Base-by-base conservation (phyloP, 2,888 invertebrate genomes). In the Nesidiocoris tenuis region DNA sequence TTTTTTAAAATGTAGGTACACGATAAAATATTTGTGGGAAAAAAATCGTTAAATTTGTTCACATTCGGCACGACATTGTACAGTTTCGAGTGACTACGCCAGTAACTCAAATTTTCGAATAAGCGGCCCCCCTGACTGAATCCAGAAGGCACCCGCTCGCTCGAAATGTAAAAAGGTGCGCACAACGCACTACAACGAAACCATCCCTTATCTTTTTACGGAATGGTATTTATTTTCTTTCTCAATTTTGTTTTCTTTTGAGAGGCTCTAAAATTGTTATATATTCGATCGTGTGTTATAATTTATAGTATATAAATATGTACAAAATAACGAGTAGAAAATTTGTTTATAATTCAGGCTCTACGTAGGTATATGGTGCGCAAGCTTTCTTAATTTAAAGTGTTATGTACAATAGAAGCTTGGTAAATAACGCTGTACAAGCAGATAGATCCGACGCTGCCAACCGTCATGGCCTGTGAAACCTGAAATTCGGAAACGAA, bases 391-490 rank as follows among this genome's bases (percentile, higher is more conserved):
- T 76, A 74, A 77, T 72, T 72, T 65, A 64, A 57, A 65, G 67
- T 76, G 76, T 61, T 77, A 78, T 76, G 64, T 78, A 78, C 76
- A 78, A 67, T 68, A 76, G 39, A 39, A 39, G 78, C 75, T 71
- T 78, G 56, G 67, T 77, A 67, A 72, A 78, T 77, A 76, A 78
- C 77, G 77, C 79, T 79, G 78, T 78, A 79, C 77, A 79, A 59
- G 65, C 68, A 76, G 75, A 66, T 61, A 74, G 23, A 71, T 59
- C 63, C 39, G 65, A 55, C 59, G 71, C 72, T 68, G 70, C 77
- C 87, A 88, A 89, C 87, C 88, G 90, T 90, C 90, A 90, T 90
- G 90, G 90, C 88, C 90, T 90, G 87, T 90, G 90, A 87, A 90
- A 90, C 87, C 90, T 90, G 86, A 5, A 84, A 84, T 12, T 70